A percentile compares a stretch with the other conserved stretches of the same genome.
Conservation (phyloP, 2,113 vertebrate species). For the Lamprotornis superbus region DNA sequence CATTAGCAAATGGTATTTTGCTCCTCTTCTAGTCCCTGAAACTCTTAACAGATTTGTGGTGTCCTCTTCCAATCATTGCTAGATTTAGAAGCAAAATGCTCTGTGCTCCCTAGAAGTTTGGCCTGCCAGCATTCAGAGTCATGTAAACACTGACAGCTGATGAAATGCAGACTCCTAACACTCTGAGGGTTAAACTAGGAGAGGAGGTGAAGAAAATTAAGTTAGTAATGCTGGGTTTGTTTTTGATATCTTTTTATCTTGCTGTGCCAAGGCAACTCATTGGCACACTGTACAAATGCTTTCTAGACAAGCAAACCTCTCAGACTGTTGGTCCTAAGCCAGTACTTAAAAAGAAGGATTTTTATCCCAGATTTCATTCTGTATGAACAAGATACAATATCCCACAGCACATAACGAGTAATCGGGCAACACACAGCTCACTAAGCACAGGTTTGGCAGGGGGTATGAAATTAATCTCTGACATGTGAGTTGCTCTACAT, state of each 20-base stretch:
- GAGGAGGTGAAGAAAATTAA: not conserved
- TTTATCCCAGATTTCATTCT: conserved; percentile 16
- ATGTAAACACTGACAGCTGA: conserved; percentile 1
- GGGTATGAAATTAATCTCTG: not conserved
- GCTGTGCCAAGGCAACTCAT: not conserved
- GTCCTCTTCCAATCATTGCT: not conserved
- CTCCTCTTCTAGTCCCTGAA: not conserved
- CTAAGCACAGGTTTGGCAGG: not conserved
- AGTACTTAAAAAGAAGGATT: conserved; percentile 27
- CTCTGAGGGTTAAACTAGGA: not conserved
- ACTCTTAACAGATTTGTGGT: not conserved
- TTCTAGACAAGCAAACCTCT: conserved; percentile 19
- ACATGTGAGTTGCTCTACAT: not conserved
- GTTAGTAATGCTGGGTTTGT: not conserved
- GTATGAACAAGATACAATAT: not conserved
- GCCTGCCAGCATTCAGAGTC: not conserved
- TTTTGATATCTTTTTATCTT: conserved; percentile 25
- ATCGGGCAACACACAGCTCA: not conserved
- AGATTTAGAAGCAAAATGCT: not conserved
- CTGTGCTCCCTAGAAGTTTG: not conserved
- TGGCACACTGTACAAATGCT: conserved; percentile 12
- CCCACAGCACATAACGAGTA: not conserved
- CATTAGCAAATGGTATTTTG: not conserved
- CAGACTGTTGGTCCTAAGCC: conserved; percentile 22
- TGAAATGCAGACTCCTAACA: not conserved